A percentile compares a stretch with the other conserved stretches of the same genome.
These are phyloP conservation scores for Cynopterus sphinx DNA, from an alignment of 2,797 vertebrate species.

Conservation along the genomic window DNA sequence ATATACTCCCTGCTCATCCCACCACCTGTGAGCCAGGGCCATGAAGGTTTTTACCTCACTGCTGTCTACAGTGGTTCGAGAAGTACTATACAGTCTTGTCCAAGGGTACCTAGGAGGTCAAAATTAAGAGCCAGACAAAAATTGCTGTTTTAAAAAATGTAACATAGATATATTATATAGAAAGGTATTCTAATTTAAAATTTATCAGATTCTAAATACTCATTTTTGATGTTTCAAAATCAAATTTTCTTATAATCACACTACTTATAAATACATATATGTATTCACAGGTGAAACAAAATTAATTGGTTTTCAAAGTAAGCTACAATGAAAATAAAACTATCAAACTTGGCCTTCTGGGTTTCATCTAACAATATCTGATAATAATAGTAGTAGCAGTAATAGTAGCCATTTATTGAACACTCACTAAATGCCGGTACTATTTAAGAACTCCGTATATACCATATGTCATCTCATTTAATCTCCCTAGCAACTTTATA, in stretches of 20 bases:
- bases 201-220: conserved; percentile 15
- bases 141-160: background rate
- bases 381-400: background rate
- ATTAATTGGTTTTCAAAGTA: conserved; percentile 35
- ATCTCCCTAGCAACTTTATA: background rate
- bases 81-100: conserved; percentile 76
- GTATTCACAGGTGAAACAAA: conserved; percentile 16
- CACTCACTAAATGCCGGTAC: background rate
- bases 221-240: conserved; percentile 14
- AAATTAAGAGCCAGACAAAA: conserved; percentile 28
- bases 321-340: conserved; percentile 45
- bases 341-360: conserved; percentile 14
- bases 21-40: conserved; percentile 93
- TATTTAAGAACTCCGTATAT: background rate
- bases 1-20: conserved; percentile 95
- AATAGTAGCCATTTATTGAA: background rate
- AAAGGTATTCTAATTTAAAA: conserved; percentile 4
- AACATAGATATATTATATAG: background rate
- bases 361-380: background rate
- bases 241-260: conserved; percentile 6
- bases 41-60: conserved; percentile 92
- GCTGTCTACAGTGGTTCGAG: conserved; percentile 90
- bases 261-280: background rate
- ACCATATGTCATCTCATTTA: background rate
- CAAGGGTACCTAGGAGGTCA: conserved; percentile 66